These are phyloP conservation scores for Mythimna lalbum DNA, from an alignment of 2,888 invertebrate species.

Conservation along the genomic window DNA sequence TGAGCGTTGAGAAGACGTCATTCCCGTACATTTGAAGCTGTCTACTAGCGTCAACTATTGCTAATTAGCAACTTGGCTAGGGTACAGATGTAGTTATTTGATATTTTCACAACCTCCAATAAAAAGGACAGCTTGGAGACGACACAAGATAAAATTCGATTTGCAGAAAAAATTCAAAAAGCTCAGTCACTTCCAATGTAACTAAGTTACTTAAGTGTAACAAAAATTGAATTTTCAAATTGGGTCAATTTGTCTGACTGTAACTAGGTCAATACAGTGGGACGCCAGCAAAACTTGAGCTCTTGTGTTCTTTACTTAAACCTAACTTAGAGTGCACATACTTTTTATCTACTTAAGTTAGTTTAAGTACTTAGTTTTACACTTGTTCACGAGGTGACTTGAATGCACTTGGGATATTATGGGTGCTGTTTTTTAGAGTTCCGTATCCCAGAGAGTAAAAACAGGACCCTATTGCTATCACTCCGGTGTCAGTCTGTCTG, in stretches of 20 bases:
- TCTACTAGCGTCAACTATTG: too few species aligned
- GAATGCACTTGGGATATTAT: constrained; percentile 30
- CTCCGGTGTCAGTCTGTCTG: too few species aligned
- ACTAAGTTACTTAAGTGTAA: constrained; percentile 23
- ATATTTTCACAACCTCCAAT: too few species aligned
- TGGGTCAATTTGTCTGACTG: constrained; percentile 54
- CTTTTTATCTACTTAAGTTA: constrained; percentile 24
- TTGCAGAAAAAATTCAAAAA: constrained; percentile 3
- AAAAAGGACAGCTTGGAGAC: too few species aligned
- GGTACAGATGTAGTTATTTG: too few species aligned
- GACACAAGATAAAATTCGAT: background rate
- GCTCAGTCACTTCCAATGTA: constrained; percentile 18
- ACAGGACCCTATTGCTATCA: too few species aligned
- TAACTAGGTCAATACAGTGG: constrained; percentile 63
- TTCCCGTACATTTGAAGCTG: too few species aligned
- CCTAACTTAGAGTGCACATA: constrained; percentile 24
- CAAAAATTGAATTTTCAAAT: constrained; percentile 54
- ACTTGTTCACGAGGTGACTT: constrained; percentile 23
- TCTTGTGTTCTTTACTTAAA: constrained; percentile 29
- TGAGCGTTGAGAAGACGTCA: too few species aligned
- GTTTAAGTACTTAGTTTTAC: constrained; percentile 34
- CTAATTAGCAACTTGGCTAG: too few species aligned
- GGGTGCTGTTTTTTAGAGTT: too few species aligned
- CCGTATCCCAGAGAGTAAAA: too few species aligned
- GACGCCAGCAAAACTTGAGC: constrained; percentile 17